Evolutionary conservation across 1,140 invertebrate genomes (phyloP), one percentile per base, ranked within the genome.

Genomic region (Streblospio benedicti): DNA sequence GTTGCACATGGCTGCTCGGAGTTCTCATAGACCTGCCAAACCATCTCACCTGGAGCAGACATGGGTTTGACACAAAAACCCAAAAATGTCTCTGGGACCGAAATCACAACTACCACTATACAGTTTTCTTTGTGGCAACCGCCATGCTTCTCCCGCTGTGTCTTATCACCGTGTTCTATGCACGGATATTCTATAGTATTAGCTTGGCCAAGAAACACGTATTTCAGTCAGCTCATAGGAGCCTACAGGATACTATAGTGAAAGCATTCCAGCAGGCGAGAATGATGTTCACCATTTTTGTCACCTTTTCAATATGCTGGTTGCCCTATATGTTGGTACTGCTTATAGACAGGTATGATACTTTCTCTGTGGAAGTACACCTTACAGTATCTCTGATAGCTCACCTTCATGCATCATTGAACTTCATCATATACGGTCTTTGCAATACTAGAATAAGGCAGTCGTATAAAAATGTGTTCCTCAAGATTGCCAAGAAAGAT

Each of bases 31-130:
- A 65, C 32, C 30, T 59, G 45, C 63, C 60, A 1, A 65, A 60
- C 53, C 28, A 54, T 18, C 18, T 27, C 57, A 53, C 49, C 4
- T 63, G 60, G 63, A 49, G 52, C 23, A 53, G 55, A 47, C 63
- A 65, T 32, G 41, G 50, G 25, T 65, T 41, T 50, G 63, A 65
- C 49, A 30, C n/a, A 28, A 65, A 65, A 31, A 59, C 55, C 25
- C 18, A 51, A 28, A 60, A 45, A 23, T 65, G 63, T 27, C 32
- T 65, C 6, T 52, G 47, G 56, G 38, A 65, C 50, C 44, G 63
- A 28, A 58, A 33, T n/a, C 51, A 54, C 30, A 62, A 47, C 50
- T 57, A 60, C 44, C 38, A 43, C 4, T 63, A 63, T 38, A 63
- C 57, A 9, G 50, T 62, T 30, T 64, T 65, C 30, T 64, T 65